Conservation (phyloP, 2,113 vertebrate species). For the Cinclus cinclus region DNA sequence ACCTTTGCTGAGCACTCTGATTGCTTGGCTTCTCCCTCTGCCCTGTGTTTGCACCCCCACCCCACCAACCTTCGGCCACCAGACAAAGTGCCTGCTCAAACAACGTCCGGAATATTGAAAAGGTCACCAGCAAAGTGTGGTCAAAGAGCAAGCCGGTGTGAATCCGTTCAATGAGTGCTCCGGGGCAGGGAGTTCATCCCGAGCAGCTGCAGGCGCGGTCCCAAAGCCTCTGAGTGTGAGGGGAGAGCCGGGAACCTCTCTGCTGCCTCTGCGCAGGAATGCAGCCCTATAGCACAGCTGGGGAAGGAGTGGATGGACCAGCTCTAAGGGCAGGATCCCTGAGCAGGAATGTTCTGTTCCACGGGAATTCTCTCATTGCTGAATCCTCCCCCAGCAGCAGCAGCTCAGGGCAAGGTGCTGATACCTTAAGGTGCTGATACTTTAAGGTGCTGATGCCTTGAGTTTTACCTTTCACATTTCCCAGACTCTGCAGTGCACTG, state of each 20-base stretch:
- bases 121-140: not conserved
- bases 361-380: not conserved
- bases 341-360: too few species aligned
- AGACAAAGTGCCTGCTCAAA: not conserved
- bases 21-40: not conserved
- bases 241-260: not conserved
- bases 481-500: too few species aligned
- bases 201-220: not conserved
- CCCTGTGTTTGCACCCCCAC: not conserved
- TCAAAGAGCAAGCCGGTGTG: not conserved
- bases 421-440: too few species aligned
- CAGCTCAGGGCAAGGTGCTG: not conserved
- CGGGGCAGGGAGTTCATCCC: not conserved
- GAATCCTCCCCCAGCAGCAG: not conserved
- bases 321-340: accelerated
- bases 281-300: not conserved
- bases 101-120: not conserved
- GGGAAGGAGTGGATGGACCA: not conserved
- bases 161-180: not conserved
- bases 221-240: accelerated
- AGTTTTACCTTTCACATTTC: too few species aligned
- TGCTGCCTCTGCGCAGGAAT: not conserved
- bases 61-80: not conserved
- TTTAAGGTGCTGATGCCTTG: too few species aligned
- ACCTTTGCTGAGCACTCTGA: not conserved